Conservation (phyloP, 1,140 invertebrate species). For the Bombus pyrosoma region DNA sequence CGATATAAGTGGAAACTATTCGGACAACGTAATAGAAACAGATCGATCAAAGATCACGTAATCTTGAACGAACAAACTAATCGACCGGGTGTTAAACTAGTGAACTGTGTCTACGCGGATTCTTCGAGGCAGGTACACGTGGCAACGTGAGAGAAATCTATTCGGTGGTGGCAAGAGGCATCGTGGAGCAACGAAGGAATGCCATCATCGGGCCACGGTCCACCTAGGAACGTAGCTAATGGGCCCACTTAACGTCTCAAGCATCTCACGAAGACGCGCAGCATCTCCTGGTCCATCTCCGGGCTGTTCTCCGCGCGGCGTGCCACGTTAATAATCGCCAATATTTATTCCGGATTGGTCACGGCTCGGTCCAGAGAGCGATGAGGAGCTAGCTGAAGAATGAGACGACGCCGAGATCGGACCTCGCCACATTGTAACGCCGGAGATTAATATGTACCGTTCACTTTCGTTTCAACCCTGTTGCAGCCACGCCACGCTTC, state of each 20-base stretch:
- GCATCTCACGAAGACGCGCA: conserved; percentile 67
- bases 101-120: neutral
- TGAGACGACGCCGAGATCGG: conserved; percentile 65
- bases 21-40: no score
- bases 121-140: conserved; percentile 52
- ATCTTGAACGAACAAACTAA: neutral
- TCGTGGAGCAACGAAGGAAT: conserved; percentile 67
- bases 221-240: conserved; percentile 78
- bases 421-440: conserved; percentile 70
- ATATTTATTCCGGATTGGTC: conserved; percentile 82
- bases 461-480: conserved; percentile 66
- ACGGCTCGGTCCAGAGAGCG: conserved; percentile 79
- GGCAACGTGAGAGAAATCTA: conserved; percentile 59
- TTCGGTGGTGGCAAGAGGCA: conserved; percentile 23
- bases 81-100: neutral
- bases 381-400: conserved; percentile 75
- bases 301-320: conserved; percentile 36
- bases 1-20: no score
- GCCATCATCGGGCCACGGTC: conserved; percentile 63
- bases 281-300: conserved; percentile 55
- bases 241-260: conserved; percentile 82
- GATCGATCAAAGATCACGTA: neutral
- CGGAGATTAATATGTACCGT: conserved; percentile 76
- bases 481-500: conserved; percentile 56
- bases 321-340: conserved; percentile 80